Base-by-base conservation (phyloP, 1,140 invertebrate genomes). In the Portunus trituberculatus region DNA sequence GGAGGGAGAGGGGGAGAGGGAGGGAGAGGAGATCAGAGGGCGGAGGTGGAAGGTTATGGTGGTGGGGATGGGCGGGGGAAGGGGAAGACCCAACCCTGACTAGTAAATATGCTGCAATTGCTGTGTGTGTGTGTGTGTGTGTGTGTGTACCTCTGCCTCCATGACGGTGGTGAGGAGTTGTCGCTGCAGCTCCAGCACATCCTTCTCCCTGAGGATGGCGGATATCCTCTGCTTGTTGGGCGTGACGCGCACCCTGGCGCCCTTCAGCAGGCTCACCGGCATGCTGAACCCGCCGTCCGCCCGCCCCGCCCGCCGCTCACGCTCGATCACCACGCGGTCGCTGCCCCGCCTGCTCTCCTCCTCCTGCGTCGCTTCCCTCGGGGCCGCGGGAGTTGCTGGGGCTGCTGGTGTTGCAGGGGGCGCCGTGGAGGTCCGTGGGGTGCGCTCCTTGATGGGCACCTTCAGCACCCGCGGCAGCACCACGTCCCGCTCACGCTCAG, bases 141-240 rank as follows among this genome's bases (percentile, higher is more conserved):
- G 67, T 76, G 67, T n/a, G 67, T 16, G 31, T 96, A 98, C 98
- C 98, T 99, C 98, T 97, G 98, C 98, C 97, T 98, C 98, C 96
- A 98, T 98, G 96, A 98, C 98, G 94, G 98, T 98, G 10, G 98
- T 98, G 94, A 99, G 98, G 31, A 99, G 97, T 97, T 99, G 98
- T 92, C 98, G 97, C 97, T 98, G 98, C 95, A 99, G 97, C 97
- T 98, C 98, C 46, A 98, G 97, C 4, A 98, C 98, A 97, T 98
- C 98, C 82, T 98, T 98, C 97, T 99, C 98, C 90, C 98, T 97
- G 83, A 99, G 97, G 97, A 99, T 99, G 96, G 98, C 98, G 96
- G 98, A 97, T 96, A 99, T 98, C 97, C 98, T 98, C 95, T 97
- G 98, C 32, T 96, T 96, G 94, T 97, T 96, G n/a, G 97, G 96